Conservation (phyloP, 2,888 invertebrate genomes). For the Trachelus stipa region DNA sequence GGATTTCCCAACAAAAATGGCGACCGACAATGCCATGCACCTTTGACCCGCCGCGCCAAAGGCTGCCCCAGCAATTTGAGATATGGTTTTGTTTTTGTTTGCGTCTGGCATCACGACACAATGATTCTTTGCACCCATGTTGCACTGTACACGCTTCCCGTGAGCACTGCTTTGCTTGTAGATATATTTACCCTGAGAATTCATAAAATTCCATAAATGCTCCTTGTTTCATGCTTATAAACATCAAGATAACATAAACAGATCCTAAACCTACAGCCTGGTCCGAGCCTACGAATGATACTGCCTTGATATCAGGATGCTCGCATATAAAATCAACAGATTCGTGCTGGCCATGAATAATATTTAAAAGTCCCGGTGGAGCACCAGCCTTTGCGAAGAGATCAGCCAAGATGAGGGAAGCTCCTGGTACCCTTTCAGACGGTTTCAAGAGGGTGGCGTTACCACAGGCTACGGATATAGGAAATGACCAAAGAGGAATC, state of each 20-base stretch:
- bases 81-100: slow-evolving; percentile 95
- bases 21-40: slow-evolving; percentile 98
- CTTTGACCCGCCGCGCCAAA: slow-evolving; percentile 99
- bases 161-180: slow-evolving; percentile 90
- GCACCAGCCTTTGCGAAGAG: slow-evolving; percentile 93
- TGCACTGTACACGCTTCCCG: slow-evolving; percentile 97
- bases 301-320: slow-evolving; percentile 93
- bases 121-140: slow-evolving; percentile 99
- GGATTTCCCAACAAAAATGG: slow-evolving; percentile 86
- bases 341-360: slow-evolving; percentile 95
- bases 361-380: slow-evolving; percentile 96
- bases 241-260: not conserved
- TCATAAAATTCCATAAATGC: not conserved
- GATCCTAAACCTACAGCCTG: slow-evolving; percentile 75
- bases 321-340: slow-evolving; percentile 98
- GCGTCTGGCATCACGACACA: slow-evolving; percentile 97
- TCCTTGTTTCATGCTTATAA: not conserved
- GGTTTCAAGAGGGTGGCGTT: slow-evolving; percentile 97
- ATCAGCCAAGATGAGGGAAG: slow-evolving; percentile 94
- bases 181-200: slow-evolving; percentile 85
- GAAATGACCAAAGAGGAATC: slow-evolving; percentile 98
- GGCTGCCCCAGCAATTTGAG: slow-evolving; percentile 92
- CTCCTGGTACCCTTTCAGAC: slow-evolving; percentile 97
- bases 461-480: slow-evolving; percentile 87
- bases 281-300: slow-evolving; percentile 99